These are phyloP conservation scores for Strix aluco DNA, from an alignment of 2,113 vertebrate genomes.

Conservation along the genomic window DNA sequence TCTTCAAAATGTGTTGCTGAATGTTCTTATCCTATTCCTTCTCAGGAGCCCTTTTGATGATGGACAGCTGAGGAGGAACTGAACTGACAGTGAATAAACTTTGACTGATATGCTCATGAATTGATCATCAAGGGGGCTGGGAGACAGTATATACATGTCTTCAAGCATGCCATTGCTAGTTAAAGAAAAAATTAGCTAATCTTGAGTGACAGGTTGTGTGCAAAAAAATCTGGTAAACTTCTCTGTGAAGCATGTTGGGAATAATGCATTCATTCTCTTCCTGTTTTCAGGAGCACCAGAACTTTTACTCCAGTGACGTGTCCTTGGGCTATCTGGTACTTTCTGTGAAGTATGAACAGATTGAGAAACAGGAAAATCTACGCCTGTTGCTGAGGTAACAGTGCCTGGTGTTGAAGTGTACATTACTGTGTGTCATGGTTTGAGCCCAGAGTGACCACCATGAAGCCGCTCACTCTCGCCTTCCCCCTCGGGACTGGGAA, in stretches of 20 bases:
- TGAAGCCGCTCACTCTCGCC: too few species aligned
- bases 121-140: background rate
- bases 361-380: conserved; percentile 79
- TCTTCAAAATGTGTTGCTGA: background rate
- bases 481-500: too few species aligned
- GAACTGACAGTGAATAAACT: background rate
- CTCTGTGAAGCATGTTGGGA: background rate
- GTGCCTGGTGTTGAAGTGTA: background rate
- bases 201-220: background rate
- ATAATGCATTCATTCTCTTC: background rate
- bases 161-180: background rate
- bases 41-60: background rate
- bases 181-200: background rate
- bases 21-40: background rate
- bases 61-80: background rate
- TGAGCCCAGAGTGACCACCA: too few species aligned
- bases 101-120: background rate
- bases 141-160: background rate
- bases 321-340: conserved; percentile 83
- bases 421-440: background rate
- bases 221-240: background rate
- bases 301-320: conserved; percentile 84
- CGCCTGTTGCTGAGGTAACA: conserved; percentile 85
- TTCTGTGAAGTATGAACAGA: conserved; percentile 86
- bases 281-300: conserved; percentile 84